Percentiles rank a stretch among this genome's conserved stretches.
Conservation (phyloP, 2,113 vertebrate genomes). For the Leucoraja erinaceus region DNA sequence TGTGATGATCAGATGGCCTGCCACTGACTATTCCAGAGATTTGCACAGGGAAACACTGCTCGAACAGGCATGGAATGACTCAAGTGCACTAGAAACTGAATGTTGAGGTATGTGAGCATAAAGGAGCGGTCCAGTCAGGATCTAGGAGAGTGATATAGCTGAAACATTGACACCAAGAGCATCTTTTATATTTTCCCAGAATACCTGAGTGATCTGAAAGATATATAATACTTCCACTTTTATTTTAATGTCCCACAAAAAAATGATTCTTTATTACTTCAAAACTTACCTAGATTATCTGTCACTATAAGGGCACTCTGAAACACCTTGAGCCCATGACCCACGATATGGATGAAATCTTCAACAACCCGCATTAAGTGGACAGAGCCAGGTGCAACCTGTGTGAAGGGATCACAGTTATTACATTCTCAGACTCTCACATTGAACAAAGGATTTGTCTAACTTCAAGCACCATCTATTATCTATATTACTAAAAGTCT, state of each 20-base stretch:
- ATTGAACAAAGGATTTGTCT: not conserved
- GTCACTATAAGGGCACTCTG: slow-evolving; percentile 93
- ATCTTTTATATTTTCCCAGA: not conserved
- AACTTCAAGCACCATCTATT: not conserved
- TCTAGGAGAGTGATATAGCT: not conserved
- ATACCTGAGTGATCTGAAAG: not conserved
- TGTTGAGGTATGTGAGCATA: not conserved
- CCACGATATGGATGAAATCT: slow-evolving; percentile 94
- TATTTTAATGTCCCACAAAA: not conserved
- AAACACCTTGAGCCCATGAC: slow-evolving; percentile 81
- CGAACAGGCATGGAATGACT: not conserved
- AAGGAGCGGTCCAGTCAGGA: not conserved
- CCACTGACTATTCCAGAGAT: not conserved
- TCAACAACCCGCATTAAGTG: slow-evolving; percentile 91
- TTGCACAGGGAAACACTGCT: too few relatives aligned
- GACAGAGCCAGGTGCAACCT: slow-evolving; percentile 88
- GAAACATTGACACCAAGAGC: not conserved
- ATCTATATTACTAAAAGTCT: too few relatives aligned
- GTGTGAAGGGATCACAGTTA: not conserved
- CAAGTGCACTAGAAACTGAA: not conserved
- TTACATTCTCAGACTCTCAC: not conserved
- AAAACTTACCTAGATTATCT: slow-evolving; percentile 81
- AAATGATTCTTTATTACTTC: not conserved
- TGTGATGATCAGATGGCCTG: not conserved
- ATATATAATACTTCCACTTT: not conserved